These are phyloP conservation scores for Erpornis zantholeuca DNA, from an alignment of 2,113 vertebrate genomes.

Conservation along the genomic window DNA sequence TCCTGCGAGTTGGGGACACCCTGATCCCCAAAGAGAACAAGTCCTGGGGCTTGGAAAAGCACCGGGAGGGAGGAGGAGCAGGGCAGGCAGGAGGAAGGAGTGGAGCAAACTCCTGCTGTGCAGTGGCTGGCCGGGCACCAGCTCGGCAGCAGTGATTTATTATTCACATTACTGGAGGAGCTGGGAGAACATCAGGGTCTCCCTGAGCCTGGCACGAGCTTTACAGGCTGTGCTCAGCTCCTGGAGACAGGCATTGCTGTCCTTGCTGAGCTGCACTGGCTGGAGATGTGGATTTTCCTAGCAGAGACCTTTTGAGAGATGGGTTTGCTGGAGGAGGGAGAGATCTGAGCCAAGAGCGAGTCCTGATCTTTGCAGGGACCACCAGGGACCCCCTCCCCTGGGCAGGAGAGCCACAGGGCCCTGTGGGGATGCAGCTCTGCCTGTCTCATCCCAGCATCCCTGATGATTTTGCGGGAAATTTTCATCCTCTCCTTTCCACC, in stretches of 20 bases:
- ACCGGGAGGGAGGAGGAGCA: neutral
- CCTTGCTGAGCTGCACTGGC: neutral
- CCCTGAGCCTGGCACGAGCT: neutral
- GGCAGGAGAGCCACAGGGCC: neutral
- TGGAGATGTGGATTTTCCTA: neutral
- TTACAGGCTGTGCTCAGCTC: neutral
- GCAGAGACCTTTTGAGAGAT: neutral
- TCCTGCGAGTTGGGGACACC: neutral
- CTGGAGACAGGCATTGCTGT: neutral
- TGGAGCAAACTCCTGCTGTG: neutral
- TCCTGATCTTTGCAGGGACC: neutral
- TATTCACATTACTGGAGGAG: neutral
- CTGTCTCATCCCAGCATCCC: neutral
- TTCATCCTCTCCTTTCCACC: neutral
- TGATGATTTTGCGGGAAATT: neutral
- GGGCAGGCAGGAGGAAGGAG: neutral
- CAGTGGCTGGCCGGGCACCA: neutral
- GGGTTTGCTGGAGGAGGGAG: neutral
- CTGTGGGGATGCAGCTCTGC: neutral
- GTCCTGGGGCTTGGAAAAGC: neutral
- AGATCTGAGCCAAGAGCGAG: neutral
- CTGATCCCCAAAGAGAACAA: neutral
- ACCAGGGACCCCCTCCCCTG: neutral
- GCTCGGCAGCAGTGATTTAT: slow-evolving; percentile 14
- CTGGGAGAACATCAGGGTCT: slow-evolving; percentile 6